These are phyloP conservation scores for Coluber constrictor DNA, from an alignment of 2,797 vertebrate species.

Conservation along the genomic window DNA sequence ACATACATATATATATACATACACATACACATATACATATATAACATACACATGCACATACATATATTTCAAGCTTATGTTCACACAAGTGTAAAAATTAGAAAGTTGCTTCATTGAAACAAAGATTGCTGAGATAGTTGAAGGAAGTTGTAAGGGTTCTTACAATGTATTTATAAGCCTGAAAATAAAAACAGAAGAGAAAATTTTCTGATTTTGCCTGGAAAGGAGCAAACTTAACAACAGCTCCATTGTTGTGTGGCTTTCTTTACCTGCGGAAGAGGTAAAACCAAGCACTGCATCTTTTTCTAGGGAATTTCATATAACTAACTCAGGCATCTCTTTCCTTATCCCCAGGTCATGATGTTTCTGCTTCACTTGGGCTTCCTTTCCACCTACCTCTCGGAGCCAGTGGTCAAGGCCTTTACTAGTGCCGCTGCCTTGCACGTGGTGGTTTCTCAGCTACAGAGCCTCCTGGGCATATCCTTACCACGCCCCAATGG, in stretches of 20 bases:
- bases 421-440: constrained; percentile 90
- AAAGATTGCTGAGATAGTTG: not conserved
- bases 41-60: too few relatives aligned
- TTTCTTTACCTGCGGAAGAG: not conserved
- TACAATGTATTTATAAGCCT: not conserved
- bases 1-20: too few relatives aligned
- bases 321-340: not conserved
- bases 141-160: not conserved
- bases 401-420: constrained; percentile 90
- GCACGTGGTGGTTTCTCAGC: constrained; percentile 88
- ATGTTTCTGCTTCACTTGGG: constrained; percentile 90
- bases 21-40: too few relatives aligned
- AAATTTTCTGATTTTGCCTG: not conserved
- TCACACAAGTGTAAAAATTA: not conserved
- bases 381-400: constrained; percentile 89
- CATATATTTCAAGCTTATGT: not conserved
- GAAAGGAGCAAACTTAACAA: not conserved
- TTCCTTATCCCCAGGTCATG: constrained; percentile 71
- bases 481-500: constrained; percentile 83
- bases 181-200: not conserved
- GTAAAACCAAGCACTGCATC: not conserved
- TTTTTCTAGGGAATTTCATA: not conserved
- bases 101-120: not conserved
- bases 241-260: not conserved
- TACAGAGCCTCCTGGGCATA: constrained; percentile 88